phyloP scores from a whole-genome alignment of 1,140 invertebrate species.

The Phocides pigmalion region DNA sequence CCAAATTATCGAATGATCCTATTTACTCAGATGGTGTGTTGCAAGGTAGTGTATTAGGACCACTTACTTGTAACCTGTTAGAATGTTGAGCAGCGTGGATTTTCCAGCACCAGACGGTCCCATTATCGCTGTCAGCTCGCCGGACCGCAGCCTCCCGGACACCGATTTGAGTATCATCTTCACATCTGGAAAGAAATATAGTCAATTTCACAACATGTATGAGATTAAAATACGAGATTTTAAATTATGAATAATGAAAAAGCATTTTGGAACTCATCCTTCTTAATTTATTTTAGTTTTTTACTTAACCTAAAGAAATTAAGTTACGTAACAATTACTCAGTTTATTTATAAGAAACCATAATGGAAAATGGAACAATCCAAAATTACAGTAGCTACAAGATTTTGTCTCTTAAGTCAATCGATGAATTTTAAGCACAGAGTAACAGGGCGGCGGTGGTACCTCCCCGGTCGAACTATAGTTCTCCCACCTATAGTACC shows the following conservation, averaged over 20 bases:
- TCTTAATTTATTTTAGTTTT: too few species aligned
- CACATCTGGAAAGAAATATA: slow-evolving; percentile 84
- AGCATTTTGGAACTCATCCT: too few species aligned
- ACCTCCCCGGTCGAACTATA: too few species aligned
- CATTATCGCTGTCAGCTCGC: slow-evolving; percentile 97
- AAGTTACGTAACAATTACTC: background rate
- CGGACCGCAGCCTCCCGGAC: slow-evolving; percentile 91
- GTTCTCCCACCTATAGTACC: too few species aligned
- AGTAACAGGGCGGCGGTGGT: too few species aligned
- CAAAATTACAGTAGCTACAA: background rate
- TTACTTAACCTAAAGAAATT: too few species aligned
- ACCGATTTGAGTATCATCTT: slow-evolving; percentile 94
- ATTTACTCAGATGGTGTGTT: background rate
- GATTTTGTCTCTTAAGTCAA: too few species aligned
- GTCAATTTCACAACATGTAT: background rate
- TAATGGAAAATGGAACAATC: background rate
- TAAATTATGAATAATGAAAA: too few species aligned
- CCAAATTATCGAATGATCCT: too few species aligned
- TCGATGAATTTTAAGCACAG: too few species aligned
- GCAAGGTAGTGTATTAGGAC: slow-evolving; percentile 1
- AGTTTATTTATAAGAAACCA: background rate
- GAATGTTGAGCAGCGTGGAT: slow-evolving; percentile 94
- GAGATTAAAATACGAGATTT: background rate
- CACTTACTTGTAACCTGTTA: slow-evolving; percentile 94
- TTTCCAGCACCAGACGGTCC: slow-evolving; percentile 96